A percentile compares a stretch with the other conserved stretches of the same genome.
Conservation (phyloP, 2,888 invertebrate genomes). For the Lysandra coridon region DNA sequence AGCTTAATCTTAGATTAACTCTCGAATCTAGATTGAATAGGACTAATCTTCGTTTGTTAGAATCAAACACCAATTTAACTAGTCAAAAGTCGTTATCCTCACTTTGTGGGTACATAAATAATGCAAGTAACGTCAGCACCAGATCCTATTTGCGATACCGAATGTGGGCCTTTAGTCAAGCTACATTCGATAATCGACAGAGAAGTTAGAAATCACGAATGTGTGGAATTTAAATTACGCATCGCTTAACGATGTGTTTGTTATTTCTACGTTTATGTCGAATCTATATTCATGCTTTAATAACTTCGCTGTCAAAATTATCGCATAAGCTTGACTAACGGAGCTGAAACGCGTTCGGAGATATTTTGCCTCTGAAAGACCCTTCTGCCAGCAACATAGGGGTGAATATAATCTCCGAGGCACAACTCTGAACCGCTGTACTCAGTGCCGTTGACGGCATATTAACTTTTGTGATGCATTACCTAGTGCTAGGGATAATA, state of each 20-base stretch:
- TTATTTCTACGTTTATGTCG: neutral
- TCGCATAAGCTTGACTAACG: neutral
- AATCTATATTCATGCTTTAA: neutral
- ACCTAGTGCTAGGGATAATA: neutral
- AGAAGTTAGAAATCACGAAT: neutral
- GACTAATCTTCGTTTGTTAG: neutral
- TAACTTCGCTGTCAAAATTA: neutral
- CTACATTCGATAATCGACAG: neutral
- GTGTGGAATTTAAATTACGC: neutral
- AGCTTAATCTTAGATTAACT: neutral
- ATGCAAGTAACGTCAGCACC: conserved; percentile 69
- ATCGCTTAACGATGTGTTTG: neutral
- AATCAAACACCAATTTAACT: conserved; percentile 13
- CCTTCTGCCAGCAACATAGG: neutral
- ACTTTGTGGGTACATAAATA: conserved; percentile 62
- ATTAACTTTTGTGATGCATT: conserved; percentile 30
- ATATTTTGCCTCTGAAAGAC: neutral
- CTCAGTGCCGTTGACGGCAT: conserved; percentile 8
- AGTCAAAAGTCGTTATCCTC: conserved; percentile 18
- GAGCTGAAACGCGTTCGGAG: neutral
- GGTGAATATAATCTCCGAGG: neutral
- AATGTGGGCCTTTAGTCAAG: neutral
- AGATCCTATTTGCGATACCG: conserved; percentile 58
- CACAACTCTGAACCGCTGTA: neutral
- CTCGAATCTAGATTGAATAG: neutral